phyloP scores from a whole-genome alignment of 2,113 vertebrate genomes.

The Opisthocomus hoazin region DNA sequence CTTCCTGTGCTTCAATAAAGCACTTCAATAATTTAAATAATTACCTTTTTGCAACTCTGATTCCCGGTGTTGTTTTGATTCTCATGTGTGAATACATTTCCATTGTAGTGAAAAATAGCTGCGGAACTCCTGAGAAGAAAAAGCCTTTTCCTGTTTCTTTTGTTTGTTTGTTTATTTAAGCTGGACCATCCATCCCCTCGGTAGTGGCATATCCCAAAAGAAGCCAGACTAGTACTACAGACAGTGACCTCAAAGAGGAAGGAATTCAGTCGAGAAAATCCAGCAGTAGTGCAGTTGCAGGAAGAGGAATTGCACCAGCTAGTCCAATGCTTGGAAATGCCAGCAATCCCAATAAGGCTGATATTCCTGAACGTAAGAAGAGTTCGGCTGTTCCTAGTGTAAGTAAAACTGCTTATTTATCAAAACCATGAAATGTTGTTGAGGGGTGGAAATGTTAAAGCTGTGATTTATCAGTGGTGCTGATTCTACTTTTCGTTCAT shows the following conservation, averaged over 20 bases:
- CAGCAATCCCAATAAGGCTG: conserved; percentile 96
- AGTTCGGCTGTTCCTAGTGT: conserved; percentile 85
- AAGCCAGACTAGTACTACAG: conserved; percentile 87
- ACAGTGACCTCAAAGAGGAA: conserved; percentile 86
- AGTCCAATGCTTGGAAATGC: conserved; percentile 95
- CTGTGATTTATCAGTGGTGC: neutral
- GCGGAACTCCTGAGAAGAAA: neutral
- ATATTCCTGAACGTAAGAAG: conserved; percentile 95
- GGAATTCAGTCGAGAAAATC: conserved; percentile 84
- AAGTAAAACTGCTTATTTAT: conserved; percentile 58
- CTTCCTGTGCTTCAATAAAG: too few relatives aligned
- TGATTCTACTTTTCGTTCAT: neutral
- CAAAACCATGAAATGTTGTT: neutral
- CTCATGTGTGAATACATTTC: neutral
- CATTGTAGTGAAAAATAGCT: neutral
- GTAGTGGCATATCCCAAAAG: conserved; percentile 87
- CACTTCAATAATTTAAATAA: neutral
- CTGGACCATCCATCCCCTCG: conserved; percentile 83
- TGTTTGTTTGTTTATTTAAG: conserved; percentile 67
- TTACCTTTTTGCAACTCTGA: neutral
- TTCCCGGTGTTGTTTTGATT: neutral
- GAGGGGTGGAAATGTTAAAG: neutral
- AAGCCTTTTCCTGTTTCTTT: neutral
- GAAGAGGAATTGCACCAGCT: conserved; percentile 83
- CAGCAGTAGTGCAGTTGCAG: conserved; percentile 72